Percentiles rank a stretch among this genome's conserved stretches.
These are phyloP conservation scores for Hippocampus zosterae DNA, from an alignment of 2,113 vertebrate species.

Conservation along the genomic window DNA sequence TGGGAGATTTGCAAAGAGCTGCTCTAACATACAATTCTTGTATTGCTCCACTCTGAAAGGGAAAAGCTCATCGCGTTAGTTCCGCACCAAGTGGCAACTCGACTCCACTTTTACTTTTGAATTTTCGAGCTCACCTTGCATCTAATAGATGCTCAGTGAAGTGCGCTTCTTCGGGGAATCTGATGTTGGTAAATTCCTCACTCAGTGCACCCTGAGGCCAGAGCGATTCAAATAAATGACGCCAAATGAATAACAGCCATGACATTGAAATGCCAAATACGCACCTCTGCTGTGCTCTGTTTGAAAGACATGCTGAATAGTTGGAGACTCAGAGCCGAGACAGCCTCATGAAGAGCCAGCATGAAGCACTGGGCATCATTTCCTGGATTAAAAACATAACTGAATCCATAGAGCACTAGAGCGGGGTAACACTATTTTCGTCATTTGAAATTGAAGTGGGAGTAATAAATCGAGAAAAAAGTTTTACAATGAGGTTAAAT, in stretches of 20 bases:
- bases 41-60: conserved; percentile 67
- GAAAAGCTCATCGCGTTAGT: neutral
- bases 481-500: conserved; percentile 1
- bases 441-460: neutral
- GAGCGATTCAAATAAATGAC: conserved; percentile 18
- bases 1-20: conserved; percentile 59
- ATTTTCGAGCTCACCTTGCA: conserved; percentile 60
- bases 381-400: conserved; percentile 37
- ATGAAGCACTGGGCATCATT: conserved; percentile 54
- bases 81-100: neutral
- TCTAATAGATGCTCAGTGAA: conserved; percentile 59
- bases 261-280: conserved; percentile 21
- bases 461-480: too few species aligned
- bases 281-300: conserved; percentile 48
- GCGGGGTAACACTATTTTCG: neutral
- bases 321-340: conserved; percentile 66
- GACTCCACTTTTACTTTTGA: neutral
- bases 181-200: conserved; percentile 67
- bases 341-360: conserved; percentile 61
- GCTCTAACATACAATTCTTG: conserved; percentile 67
- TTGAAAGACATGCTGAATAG: conserved; percentile 66
- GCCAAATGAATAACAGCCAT: conserved; percentile 16
- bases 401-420: neutral
- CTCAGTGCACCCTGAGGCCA: conserved; percentile 45
- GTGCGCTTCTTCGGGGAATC: conserved; percentile 50